A percentile compares a stretch with the other conserved stretches of the same genome.
These are phyloP conservation scores for Dorcus hopei DNA, from an alignment of 2,888 invertebrate genomes.

Conservation along the genomic window DNA sequence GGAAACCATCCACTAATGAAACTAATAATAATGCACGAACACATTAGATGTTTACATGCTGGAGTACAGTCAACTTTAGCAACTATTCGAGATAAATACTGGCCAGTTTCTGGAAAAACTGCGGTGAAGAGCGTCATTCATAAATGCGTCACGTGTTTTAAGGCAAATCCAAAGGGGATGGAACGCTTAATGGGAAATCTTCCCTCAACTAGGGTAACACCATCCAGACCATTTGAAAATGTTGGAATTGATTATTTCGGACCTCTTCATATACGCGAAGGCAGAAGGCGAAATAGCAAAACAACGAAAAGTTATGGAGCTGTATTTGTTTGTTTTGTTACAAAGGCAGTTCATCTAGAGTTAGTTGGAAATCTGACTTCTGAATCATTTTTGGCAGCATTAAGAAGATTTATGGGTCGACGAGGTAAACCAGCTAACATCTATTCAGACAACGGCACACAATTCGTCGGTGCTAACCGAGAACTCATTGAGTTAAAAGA, in stretches of 20 bases:
- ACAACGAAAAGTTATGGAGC: slow-evolving; percentile 21
- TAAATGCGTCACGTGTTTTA: background rate
- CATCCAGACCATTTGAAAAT: slow-evolving; percentile 6
- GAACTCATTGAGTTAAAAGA: slow-evolving; percentile 12
- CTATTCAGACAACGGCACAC: slow-evolving; percentile 36
- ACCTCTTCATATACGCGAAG: slow-evolving; percentile 17
- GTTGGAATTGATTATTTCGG: slow-evolving; percentile 21
- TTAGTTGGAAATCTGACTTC: slow-evolving; percentile 33
- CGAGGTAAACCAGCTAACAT: slow-evolving; percentile 30
- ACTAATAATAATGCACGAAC: slow-evolving; percentile 6
- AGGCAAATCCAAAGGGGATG: background rate
- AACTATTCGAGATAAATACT: slow-evolving; percentile 8
- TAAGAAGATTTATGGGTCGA: slow-evolving; percentile 33
- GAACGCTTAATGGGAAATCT: slow-evolving; percentile 10
- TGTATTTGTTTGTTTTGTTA: slow-evolving; percentile 35
- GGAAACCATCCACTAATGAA: background rate
- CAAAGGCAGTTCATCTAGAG: slow-evolving; percentile 39
- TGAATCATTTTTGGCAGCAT: slow-evolving; percentile 33
- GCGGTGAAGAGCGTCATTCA: background rate
- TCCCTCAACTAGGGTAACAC: background rate
- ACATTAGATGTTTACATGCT: slow-evolving; percentile 9
- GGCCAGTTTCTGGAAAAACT: slow-evolving; percentile 2
- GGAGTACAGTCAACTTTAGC: slow-evolving; percentile 5
- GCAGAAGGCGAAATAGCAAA: background rate
- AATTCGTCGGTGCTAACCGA: slow-evolving; percentile 35